Conservation (phyloP, 1,140 invertebrate species). For the Triops longicaudatus region DNA sequence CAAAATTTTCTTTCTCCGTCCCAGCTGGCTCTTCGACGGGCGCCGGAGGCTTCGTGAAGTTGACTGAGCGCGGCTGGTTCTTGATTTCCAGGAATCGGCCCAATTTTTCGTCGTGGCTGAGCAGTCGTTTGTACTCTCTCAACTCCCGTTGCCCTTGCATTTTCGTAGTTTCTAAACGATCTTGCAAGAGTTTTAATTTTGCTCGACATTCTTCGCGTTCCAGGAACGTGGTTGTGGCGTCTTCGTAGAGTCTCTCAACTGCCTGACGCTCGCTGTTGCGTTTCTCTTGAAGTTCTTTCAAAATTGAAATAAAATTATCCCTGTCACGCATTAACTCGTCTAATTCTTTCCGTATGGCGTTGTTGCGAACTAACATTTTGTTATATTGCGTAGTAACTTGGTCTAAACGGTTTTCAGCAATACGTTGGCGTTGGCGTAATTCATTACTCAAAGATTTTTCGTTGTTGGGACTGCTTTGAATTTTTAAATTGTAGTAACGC, state of each 20-base stretch:
- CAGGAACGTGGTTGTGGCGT: slow-evolving; percentile 19
- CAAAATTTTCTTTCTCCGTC: background rate
- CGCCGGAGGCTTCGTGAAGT: background rate
- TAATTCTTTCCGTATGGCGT: slow-evolving; percentile 15
- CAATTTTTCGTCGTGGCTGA: slow-evolving; percentile 25
- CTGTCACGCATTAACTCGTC: slow-evolving; percentile 22
- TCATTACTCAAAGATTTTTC: background rate
- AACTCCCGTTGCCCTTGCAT: slow-evolving; percentile 25
- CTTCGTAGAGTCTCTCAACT: slow-evolving; percentile 26
- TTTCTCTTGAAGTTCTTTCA: slow-evolving; percentile 18
- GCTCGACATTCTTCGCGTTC: slow-evolving; percentile 26
- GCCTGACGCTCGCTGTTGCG: slow-evolving; percentile 8
- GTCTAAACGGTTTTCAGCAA: slow-evolving; percentile 21
- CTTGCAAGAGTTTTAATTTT: slow-evolving; percentile 25
- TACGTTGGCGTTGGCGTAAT: background rate
- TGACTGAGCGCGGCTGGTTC: slow-evolving; percentile 13
- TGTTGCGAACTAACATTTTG: slow-evolving; percentile 25
- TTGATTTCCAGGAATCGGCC: slow-evolving; percentile 22
- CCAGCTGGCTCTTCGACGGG: background rate
- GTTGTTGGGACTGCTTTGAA: background rate
- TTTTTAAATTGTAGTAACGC: background rate
- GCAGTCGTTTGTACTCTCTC: slow-evolving; percentile 19
- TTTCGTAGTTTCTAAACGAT: slow-evolving; percentile 22
- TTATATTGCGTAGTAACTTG: slow-evolving; percentile 25
- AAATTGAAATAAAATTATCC: slow-evolving; percentile 18